Evolutionary conservation across 2,797 vertebrate species (phyloP), one percentile per base, ranked within the genome.

Genomic region (Pempheris klunzingeri): DNA sequence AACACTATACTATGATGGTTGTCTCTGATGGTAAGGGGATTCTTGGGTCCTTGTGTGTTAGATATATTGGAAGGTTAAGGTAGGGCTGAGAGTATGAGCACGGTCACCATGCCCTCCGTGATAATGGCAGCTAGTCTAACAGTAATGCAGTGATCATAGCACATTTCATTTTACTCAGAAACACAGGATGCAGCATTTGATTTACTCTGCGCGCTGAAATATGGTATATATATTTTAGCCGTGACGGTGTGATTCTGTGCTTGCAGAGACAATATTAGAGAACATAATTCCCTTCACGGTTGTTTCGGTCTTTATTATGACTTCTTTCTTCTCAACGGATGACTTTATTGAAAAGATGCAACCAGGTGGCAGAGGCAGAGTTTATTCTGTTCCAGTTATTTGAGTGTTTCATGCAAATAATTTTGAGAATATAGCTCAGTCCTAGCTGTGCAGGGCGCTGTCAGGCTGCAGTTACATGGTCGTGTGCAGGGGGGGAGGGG

Each of bases 401-500:
- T 18, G 11, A 32, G 1, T 50, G 55, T 15, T 14, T 20, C 24
- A 13, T 44, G 26, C 8, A 28, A 26, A 2, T 1, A n/a, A n/a
- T n/a, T n/a, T n/a, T n/a, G n/a, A n/a, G n/a, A n/a, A n/a, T n/a
- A n/a, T n/a, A n/a, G n/a, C n/a, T n/a, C n/a, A n/a, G n/a, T n/a
- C n/a, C n/a, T n/a, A 15, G 32, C 8, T 54, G 47, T 41, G 36
- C 28, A 32, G n/a, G 43, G 7, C 52, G 46, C 18, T 53, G 47
- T 41, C 15, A 12, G 30, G 60, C 30, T 64, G 78, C 52, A 70
- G 46, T 57, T 36, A 22, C 41, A 8, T 2, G 30, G 11, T 9
- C 47, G 18, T 13, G 17, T 38, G 60, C 32, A 4, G 0, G 46
- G 57, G 71, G 64, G 78, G 71, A 4, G 0, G 46, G 57, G 71